Conservation (phyloP, 1,140 invertebrate genomes). For the Spodoptera frugiperda region DNA sequence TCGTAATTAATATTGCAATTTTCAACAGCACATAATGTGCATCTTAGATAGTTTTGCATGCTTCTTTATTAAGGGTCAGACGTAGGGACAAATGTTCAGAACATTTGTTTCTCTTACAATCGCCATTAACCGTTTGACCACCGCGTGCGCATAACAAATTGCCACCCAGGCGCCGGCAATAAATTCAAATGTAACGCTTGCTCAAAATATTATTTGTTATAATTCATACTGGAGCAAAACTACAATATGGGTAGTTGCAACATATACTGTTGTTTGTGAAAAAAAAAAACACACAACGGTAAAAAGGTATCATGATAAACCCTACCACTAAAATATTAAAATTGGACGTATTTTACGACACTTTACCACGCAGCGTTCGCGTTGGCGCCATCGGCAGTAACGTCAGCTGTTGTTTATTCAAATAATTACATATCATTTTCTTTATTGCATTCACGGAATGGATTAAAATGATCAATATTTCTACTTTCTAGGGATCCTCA, state of each 20-base stretch:
- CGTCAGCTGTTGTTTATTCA: too few relatives aligned
- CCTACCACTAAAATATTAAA: not conserved
- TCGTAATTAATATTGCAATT: not conserved
- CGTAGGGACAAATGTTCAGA: not conserved
- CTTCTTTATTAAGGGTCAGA: slow-evolving; percentile 22
- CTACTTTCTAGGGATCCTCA: slow-evolving; percentile 4
- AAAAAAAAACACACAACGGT: not conserved
- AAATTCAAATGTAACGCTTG: slow-evolving; percentile 16
- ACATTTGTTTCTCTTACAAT: slow-evolving; percentile 32
- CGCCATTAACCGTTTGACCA: slow-evolving; percentile 30
- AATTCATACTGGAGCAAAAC: not conserved
- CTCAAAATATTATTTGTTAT: slow-evolving; percentile 21
- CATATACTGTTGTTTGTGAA: not conserved
- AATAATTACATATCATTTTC: not conserved
- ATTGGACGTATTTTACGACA: not conserved
- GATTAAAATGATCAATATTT: slow-evolving; percentile 7
- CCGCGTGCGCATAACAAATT: slow-evolving; percentile 32
- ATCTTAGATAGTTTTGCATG: not conserved
- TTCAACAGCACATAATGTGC: too few relatives aligned
- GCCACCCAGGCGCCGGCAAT: slow-evolving; percentile 27
- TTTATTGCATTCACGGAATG: not conserved
- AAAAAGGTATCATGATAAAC: not conserved
- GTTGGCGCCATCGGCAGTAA: not conserved
- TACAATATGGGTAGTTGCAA: not conserved
- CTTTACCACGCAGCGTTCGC: not conserved